Conservation (phyloP, 2,888 invertebrate species). For the Melanotus villosus region DNA sequence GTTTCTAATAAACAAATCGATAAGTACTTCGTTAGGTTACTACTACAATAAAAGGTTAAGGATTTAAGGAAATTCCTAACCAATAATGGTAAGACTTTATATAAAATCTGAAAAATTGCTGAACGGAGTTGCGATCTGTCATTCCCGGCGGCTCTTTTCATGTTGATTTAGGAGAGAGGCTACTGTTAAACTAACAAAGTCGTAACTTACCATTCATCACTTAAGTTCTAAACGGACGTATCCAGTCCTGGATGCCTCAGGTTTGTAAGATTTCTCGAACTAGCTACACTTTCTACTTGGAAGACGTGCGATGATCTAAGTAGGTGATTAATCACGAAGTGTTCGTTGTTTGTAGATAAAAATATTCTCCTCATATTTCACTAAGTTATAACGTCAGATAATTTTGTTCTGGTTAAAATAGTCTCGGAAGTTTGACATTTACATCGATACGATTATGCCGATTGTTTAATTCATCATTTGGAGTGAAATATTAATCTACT, state of each 20-base stretch:
- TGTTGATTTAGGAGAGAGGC: constrained; percentile 1
- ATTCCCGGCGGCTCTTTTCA: constrained; percentile 16
- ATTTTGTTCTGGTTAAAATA: too few species aligned
- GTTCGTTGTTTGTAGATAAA: too few species aligned
- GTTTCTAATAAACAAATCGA: too few species aligned
- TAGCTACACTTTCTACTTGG: not conserved
- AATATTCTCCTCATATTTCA: too few species aligned
- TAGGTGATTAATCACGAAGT: not conserved
- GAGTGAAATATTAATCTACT: not conserved
- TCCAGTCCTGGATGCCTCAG: not conserved
- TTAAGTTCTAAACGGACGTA: not conserved
- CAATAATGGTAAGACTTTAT: constrained; percentile 22
- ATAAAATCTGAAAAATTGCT: constrained; percentile 31
- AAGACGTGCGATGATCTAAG: not conserved
- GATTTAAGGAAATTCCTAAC: constrained; percentile 6
- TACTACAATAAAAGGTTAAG: not conserved
- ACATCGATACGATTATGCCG: too few species aligned
- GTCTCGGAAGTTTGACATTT: too few species aligned
- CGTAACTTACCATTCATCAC: constrained; percentile 10
- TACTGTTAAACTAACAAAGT: constrained; percentile 18
- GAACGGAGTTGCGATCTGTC: constrained; percentile 19
- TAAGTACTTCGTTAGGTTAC: too few species aligned
- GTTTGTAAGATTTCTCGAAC: not conserved
- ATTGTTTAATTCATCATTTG: not conserved
- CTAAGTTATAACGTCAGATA: too few species aligned